A percentile compares a stretch with the other conserved stretches of the same genome.
These are phyloP conservation scores for Ophioninae sp. DNA, from an alignment of 2,888 invertebrate genomes.

Conservation along the genomic window DNA sequence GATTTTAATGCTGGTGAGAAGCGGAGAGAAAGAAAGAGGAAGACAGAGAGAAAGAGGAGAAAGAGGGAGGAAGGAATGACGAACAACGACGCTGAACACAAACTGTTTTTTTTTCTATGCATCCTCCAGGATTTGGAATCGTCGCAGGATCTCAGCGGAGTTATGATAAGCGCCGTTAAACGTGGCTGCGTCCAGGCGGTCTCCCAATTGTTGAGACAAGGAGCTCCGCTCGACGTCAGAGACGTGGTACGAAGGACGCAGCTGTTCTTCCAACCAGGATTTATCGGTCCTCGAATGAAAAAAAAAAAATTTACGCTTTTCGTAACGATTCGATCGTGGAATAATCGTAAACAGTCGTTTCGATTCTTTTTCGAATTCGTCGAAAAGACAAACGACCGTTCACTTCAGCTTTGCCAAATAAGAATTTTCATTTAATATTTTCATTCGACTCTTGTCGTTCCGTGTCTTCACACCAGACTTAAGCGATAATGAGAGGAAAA, in stretches of 20 bases:
- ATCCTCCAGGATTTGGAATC: slow-evolving; percentile 77
- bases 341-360: background rate
- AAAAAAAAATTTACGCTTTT: background rate
- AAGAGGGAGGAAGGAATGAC: background rate
- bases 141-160: slow-evolving; percentile 78
- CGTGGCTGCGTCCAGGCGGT: slow-evolving; percentile 79
- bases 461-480: background rate
- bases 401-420: background rate
- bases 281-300: slow-evolving; percentile 1
- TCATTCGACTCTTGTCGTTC: background rate
- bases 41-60: background rate
- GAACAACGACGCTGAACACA: slow-evolving; percentile 30
- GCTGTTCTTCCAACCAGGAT: background rate
- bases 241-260: slow-evolving; percentile 73
- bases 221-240: slow-evolving; percentile 77
- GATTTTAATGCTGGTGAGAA: background rate
- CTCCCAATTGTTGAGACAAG: slow-evolving; percentile 78
- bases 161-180: slow-evolving; percentile 79
- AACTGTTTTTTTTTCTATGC: slow-evolving; percentile 54
- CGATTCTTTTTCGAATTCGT: background rate
- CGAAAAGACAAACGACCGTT: background rate
- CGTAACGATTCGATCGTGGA: background rate
- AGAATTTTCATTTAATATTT: background rate
- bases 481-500: slow-evolving; percentile 6
- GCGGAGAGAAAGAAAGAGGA: background rate